Evolutionary conservation across 1,140 invertebrate species (phyloP).

Genomic region (Pemphigus obesinymphae): DNA sequence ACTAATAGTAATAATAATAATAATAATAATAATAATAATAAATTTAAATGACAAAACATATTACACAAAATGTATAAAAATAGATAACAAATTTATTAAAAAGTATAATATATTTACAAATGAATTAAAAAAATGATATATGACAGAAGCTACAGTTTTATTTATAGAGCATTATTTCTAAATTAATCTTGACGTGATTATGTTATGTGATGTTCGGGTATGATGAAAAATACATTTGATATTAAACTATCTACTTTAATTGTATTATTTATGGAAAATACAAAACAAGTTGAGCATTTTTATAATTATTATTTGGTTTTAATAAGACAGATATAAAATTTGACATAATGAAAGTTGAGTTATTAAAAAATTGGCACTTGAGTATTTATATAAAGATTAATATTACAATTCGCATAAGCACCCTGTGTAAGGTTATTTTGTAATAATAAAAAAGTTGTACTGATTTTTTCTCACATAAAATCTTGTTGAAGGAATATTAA

Average conservation of each 20-base stretch:
- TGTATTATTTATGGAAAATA: not conserved
- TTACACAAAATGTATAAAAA: slow-evolving; percentile 39
- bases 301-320: not conserved
- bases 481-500: not conserved
- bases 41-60: slow-evolving; percentile 30
- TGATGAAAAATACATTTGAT: not conserved
- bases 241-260: not conserved
- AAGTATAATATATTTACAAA: slow-evolving; percentile 30
- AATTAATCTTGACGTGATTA: not conserved
- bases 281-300: not conserved
- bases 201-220: slow-evolving; percentile 15
- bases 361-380: slow-evolving; percentile 22
- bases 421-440: slow-evolving; percentile 19
- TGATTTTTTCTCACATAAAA: not conserved
- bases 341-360: not conserved
- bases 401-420: slow-evolving; percentile 26
- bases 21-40: slow-evolving; percentile 26
- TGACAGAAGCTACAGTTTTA: not conserved
- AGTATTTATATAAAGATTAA: not conserved
- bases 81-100: slow-evolving; percentile 37
- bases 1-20: slow-evolving; percentile 11
- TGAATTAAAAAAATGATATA: slow-evolving; percentile 1
- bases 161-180: not conserved
- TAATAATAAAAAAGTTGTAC: not conserved
- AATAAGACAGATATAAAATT: not conserved